phyloP scores from a whole-genome alignment of 2,888 invertebrate species.

The Agriopis marginaria region DNA sequence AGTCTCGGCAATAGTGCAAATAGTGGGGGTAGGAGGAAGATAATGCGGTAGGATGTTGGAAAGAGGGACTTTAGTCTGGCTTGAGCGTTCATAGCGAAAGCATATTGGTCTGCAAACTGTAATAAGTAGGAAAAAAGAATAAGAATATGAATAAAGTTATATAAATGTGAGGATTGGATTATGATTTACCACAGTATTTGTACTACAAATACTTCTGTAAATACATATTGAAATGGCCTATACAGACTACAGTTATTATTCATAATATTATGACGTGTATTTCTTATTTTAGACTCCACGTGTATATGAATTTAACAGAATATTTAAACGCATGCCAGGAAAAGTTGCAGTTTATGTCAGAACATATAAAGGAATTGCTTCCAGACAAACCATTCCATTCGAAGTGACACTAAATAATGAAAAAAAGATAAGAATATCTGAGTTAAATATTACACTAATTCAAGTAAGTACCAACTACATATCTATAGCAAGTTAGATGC shows the following conservation, averaged over 20 bases:
- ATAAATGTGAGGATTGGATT: too few species aligned
- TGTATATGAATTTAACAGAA: constrained; percentile 62
- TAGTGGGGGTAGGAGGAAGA: too few species aligned
- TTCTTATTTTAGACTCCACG: constrained; percentile 60
- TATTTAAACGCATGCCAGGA: constrained; percentile 57
- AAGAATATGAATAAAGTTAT: too few species aligned
- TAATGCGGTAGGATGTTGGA: too few species aligned
- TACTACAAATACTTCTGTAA: too few species aligned
- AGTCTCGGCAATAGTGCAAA: too few species aligned
- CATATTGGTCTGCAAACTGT: too few species aligned
- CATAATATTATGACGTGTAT: background rate
- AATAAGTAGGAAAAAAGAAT: too few species aligned
- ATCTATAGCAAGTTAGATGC: background rate
- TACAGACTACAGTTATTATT: background rate
- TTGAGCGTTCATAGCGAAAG: too few species aligned
- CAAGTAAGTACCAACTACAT: constrained; percentile 60
- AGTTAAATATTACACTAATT: constrained; percentile 62
- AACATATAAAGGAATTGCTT: constrained; percentile 69
- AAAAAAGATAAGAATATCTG: constrained; percentile 63
- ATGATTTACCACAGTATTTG: too few species aligned
- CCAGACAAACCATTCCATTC: constrained; percentile 68
- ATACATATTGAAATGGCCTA: background rate
- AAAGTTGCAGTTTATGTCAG: constrained; percentile 61
- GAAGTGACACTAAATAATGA: constrained; percentile 68
- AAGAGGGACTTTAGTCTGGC: too few species aligned